Conservation (phyloP, 2,888 invertebrate species). For the Pristionchus entomophagus region DNA sequence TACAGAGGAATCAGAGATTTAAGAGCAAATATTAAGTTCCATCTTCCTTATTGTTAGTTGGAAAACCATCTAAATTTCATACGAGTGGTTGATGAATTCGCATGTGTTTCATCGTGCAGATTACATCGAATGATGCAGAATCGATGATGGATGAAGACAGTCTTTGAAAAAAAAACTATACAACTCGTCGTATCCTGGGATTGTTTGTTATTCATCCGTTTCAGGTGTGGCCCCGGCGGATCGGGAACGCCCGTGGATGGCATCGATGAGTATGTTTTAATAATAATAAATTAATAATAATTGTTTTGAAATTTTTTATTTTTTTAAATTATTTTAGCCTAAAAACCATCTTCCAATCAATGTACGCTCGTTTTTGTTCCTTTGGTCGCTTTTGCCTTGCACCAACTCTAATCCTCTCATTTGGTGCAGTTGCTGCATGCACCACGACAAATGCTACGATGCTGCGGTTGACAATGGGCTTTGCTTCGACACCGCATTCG, state of each 20-base stretch:
- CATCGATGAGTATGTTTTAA: conserved; percentile 66
- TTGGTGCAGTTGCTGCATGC: conserved; percentile 67
- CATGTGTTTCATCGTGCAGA: not conserved
- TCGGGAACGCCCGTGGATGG: conserved; percentile 70
- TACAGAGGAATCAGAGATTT: no score
- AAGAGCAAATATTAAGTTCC: no score
- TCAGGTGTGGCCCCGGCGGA: conserved; percentile 74
- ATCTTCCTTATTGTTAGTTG: no score
- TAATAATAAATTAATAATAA: no score
- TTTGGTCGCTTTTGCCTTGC: not conserved
- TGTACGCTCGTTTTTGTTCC: no score
- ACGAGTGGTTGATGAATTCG: no score
- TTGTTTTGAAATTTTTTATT: no score
- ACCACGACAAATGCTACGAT: conserved; percentile 74
- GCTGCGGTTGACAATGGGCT: conserved; percentile 64
- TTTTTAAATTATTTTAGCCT: no score
- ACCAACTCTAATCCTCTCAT: not conserved
- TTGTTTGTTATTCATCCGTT: conserved; percentile 45
- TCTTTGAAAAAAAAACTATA: not conserved
- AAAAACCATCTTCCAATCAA: no score
- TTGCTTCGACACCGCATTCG: conserved; percentile 68
- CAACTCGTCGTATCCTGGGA: no score
- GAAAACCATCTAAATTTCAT: no score
- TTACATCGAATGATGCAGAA: not conserved
- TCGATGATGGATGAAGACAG: not conserved